These are phyloP conservation scores for Cyphomyrmex costatus DNA, from an alignment of 1,140 invertebrate genomes.

Conservation along the genomic window DNA sequence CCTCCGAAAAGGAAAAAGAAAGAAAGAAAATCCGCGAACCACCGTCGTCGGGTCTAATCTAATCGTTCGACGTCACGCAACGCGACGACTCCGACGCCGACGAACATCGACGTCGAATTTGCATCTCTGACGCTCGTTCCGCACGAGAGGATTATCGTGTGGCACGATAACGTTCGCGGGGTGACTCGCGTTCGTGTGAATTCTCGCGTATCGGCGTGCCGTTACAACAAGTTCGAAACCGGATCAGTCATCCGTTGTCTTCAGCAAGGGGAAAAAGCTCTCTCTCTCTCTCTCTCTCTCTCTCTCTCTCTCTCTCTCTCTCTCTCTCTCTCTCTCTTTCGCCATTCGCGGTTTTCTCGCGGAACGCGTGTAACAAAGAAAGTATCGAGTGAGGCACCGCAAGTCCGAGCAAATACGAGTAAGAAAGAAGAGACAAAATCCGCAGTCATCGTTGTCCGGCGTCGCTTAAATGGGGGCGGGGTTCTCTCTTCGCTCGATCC, in stretches of 20 bases:
- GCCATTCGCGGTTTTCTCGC: background rate
- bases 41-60: constrained; percentile 55
- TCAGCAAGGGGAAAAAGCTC: background rate
- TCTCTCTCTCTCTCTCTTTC: background rate
- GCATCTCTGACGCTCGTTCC: constrained; percentile 53
- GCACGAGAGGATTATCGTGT: constrained; percentile 37
- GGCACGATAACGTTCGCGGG: constrained; percentile 24
- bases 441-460: constrained; percentile 69
- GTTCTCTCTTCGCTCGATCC: constrained; percentile 62
- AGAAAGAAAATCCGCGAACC: constrained; percentile 43
- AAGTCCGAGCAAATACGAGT: background rate
- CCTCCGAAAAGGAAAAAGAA: background rate
- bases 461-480: constrained; percentile 67
- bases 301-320: background rate
- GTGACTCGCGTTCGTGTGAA: background rate
- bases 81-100: constrained; percentile 32
- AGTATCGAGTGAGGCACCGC: background rate
- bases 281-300: background rate
- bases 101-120: constrained; percentile 57
- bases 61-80: constrained; percentile 58
- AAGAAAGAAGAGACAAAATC: constrained; percentile 73
- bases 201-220: constrained; percentile 34
- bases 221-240: background rate
- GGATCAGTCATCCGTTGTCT: background rate
- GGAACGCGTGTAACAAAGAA: background rate